Conservation (phyloP, 2,113 vertebrate genomes). For the Pandion haliaetus region DNA sequence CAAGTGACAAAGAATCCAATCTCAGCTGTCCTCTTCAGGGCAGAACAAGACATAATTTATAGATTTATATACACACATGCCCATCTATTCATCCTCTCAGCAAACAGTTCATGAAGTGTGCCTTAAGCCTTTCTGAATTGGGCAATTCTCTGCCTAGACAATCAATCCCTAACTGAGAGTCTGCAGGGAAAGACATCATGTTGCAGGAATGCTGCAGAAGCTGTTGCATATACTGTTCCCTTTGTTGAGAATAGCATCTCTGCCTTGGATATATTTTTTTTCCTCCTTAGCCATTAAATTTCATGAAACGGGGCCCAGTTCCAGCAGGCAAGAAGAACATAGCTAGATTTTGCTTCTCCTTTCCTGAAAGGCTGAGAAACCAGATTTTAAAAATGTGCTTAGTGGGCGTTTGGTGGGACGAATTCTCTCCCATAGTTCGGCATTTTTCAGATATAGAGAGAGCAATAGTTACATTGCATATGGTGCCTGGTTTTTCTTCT, state of each 20-base stretch:
- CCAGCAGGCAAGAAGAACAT: constrained; percentile 62
- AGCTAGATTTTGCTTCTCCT: constrained; percentile 63
- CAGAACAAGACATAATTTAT: constrained; percentile 28
- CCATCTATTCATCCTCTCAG: constrained; percentile 43
- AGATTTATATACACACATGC: constrained; percentile 3
- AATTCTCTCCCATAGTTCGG: constrained; percentile 59
- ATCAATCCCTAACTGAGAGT: constrained; percentile 26
- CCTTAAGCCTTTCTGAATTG: constrained; percentile 50
- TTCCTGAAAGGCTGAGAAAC: constrained; percentile 73
- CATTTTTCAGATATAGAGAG: constrained; percentile 15
- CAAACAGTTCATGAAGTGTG: constrained; percentile 46
- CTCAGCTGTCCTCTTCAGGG: not conserved
- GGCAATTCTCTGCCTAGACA: constrained; percentile 55
- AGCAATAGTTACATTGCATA: not conserved
- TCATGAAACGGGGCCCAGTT: constrained; percentile 61
- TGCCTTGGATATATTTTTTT: constrained; percentile 35
- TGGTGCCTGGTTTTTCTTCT: constrained; percentile 38
- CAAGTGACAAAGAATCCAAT: not conserved
- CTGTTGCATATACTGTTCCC: constrained; percentile 17
- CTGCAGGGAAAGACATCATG: constrained; percentile 48
- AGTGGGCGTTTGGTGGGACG: constrained; percentile 72
- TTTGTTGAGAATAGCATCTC: constrained; percentile 53
- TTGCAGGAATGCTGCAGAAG: constrained; percentile 35
- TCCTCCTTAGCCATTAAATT: constrained; percentile 45
- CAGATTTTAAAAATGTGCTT: constrained; percentile 70